Base-by-base conservation (phyloP, 2,113 vertebrate genomes). In the Chitala chitala region DNA sequence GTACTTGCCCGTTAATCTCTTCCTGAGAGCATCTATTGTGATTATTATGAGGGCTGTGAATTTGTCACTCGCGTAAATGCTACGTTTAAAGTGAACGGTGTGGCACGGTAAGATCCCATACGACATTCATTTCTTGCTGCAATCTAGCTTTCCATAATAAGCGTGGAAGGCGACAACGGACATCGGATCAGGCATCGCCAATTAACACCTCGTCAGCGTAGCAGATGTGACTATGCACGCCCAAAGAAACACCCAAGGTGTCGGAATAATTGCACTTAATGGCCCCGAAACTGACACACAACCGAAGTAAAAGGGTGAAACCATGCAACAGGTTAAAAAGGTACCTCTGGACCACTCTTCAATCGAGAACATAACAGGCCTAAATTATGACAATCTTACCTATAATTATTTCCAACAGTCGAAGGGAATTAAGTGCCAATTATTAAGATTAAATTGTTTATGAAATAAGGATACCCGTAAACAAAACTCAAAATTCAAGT, bases 261-360 rank as follows among this genome's bases (percentile, higher is more conserved):
- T 81, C 36, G 77, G 58, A 70, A 75, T 79, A 75, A 81, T 79
- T 76, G 75, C 73, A 68, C 48, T 71, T 79, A 81, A 78, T 76
- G 77, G 81, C 68, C 63, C 69, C 9, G 68, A 78, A 78, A 77
- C 77, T 71, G 55, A 58, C 36, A 78, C 29, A 50, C 6, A 36
- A 69, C 36, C 38, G 36, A 74, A 63, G 40, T 40, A 66, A 53
- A 24, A 38, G 40, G 31, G 38, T 26, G 5, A 10, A 51, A 15
- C 48, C 48, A 51, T 20, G 8, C 46, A 48, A 7, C 46, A 7
- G 46, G 9, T 48, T 48, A 51, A 2, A 8, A 2, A 8, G 7
- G 48, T 51, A 15, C 48, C 8, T 15, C 48, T 51, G 48, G 48
- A 20, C 20, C 26, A 3, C 3, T 26, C n/a, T 56, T 24, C 54